Evolutionary conservation across 1,140 invertebrate genomes (phyloP), one percentile per base, ranked within the genome.

Genomic region (Notospermus geniculatus): DNA sequence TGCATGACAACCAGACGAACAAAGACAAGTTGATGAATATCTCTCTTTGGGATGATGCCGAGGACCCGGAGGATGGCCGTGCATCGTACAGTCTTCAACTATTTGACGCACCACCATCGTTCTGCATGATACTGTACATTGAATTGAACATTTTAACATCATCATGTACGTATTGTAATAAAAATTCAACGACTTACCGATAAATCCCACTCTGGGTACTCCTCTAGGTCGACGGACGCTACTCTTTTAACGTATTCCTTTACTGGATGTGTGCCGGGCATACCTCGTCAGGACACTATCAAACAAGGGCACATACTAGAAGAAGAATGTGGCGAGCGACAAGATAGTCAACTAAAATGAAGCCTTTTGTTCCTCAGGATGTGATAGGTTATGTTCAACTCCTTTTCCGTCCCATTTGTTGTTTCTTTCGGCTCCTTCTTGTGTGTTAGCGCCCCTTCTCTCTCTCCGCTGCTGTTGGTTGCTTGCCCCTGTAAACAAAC

Each of bases 181-280:
- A 41, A n/a, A 23, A 23, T 41, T 9, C 17, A 56, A 36, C 15
- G 13, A 65, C 70, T 66, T 65, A 76, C 74, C 64, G 63, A 57
- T 13, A 74, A 60, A 45, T 76, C 64, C 74, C 74, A 76, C 65
- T 69, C 62, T 22, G 71, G 71, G 57, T 71, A 76, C 30, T 69
- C 68, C 56, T 76, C 74, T 36, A 67, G 59, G 54, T 76, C 73
- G 23, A 70, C 68, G 15, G 72, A 75, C 4, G 71, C 74, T 2
- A 76, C 73, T 32, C 73, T 60, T 54, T 73, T 69, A 5, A 75
- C 63, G 59, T 76, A 75, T 45, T 71, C 72, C 62, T 65, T 69
- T 0, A 73, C 72, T 41, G 69, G 72, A 60, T 30, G 43, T n/a
- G 57, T 41, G 15, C 32, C 32, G 32, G 46, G 57, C 43, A 55